Base-by-base conservation (phyloP, 2,888 invertebrate species). In the Agonopterix heracliana region DNA sequence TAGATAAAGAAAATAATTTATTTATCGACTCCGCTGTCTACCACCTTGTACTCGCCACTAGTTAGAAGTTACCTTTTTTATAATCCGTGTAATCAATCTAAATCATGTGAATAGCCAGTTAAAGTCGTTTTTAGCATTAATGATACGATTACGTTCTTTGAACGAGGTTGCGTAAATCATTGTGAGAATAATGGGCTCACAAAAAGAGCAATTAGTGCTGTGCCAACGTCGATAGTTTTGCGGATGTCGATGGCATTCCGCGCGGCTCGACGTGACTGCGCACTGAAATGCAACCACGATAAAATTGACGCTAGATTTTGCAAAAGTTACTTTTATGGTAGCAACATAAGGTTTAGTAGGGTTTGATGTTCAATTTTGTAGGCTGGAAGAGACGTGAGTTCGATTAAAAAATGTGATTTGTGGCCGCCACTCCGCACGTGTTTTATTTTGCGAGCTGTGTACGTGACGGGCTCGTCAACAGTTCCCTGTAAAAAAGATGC, bases 381-480 rank as follows among this genome's bases (percentile, higher is more conserved):
- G 38, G 40, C 41, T n/a, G 8, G 38, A 12, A 60, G 71, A 76
- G 78, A 82, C 81, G 82, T 78, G 85, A 78, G 80, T 78, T 79
- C 83, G 85, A 86, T 85, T 86, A 85, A 86, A 86, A 87, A 87
- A 86, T 86, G 81, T 87, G 86, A 87, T 86, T 86, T 87, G 86
- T 84, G 85, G 83, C 75, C 67, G 76, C 77, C 78, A 77, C 71
- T 77, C 76, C 65, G 76, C 80, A 71, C 81, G 83, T 79, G 80
- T 81, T 84, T 84, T 85, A 84, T 86, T 84, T 83, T 81, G 79
- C 81, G 73, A 71, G 70, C 67, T 65, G 65, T 72, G 80, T 78
- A 84, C 84, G 83, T 83, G 85, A 84, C 78, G 71, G 66, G 71
- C 71, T 66, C 73, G 79, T 77, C 77, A 78, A 76, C 71, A 69